These are phyloP conservation scores for Eulemur mongoz DNA, from an alignment of 2,797 vertebrate genomes.

Conservation along the genomic window DNA sequence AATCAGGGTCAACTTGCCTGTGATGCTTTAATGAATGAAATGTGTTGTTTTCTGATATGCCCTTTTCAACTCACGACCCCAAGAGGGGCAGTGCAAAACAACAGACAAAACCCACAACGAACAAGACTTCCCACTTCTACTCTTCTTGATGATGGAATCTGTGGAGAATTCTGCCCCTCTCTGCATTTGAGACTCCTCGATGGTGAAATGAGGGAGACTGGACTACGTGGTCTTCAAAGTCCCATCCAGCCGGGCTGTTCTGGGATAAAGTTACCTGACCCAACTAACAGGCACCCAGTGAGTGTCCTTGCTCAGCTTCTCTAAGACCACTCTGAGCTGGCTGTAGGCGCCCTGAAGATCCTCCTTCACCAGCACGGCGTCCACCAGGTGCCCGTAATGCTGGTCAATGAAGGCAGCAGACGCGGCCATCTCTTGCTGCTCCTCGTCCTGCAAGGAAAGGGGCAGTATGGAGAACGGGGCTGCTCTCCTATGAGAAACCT, in stretches of 20 bases:
- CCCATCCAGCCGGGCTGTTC: neutral
- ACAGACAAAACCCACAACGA: neutral
- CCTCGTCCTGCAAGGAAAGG: conserved; percentile 89
- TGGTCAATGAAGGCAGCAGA: conserved; percentile 92
- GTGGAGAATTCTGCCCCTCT: neutral
- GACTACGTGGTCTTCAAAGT: neutral
- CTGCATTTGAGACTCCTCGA: neutral
- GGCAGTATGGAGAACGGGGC: neutral
- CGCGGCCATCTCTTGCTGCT: conserved; percentile 91
- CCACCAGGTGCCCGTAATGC: conserved; percentile 92
- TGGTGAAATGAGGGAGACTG: neutral
- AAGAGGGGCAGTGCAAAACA: neutral
- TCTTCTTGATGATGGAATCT: neutral
- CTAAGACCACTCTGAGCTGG: conserved; percentile 90
- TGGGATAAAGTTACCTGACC: conserved; percentile 87
- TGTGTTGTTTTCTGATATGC: neutral
- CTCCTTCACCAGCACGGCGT: conserved; percentile 91
- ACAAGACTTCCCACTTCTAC: neutral
- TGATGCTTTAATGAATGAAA: conserved; percentile 50
- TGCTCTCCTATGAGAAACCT: neutral
- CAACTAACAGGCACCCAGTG: conserved; percentile 95
- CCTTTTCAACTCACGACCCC: neutral
- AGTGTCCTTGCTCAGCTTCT: conserved; percentile 89
- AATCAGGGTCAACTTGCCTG: conserved; percentile 63
- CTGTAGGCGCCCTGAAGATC: conserved; percentile 89